phyloP scores from a whole-genome alignment of 2,113 vertebrate species.

The Coregonus clupeaformis region DNA sequence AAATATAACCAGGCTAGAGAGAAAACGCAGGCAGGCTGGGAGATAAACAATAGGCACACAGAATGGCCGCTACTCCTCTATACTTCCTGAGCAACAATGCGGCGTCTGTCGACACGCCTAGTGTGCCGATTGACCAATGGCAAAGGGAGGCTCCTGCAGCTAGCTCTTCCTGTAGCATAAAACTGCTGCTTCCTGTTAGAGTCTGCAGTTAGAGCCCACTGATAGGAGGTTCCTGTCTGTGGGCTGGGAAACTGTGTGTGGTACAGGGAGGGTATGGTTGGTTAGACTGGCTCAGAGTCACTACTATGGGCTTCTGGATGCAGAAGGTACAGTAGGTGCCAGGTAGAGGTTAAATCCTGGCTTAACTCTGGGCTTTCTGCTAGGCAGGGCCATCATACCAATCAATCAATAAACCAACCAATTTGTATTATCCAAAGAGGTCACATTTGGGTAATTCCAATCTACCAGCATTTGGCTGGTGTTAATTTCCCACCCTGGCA shows the following conservation, averaged over 20 bases:
- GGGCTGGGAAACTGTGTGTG: slow-evolving; percentile 30
- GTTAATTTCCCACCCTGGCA: too few relatives aligned
- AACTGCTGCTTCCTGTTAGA: slow-evolving; percentile 62
- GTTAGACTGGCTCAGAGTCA: neutral
- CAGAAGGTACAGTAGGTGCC: too few relatives aligned
- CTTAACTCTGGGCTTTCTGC: too few relatives aligned
- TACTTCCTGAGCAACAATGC: slow-evolving; percentile 70
- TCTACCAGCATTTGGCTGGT: too few relatives aligned
- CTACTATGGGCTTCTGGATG: too few relatives aligned
- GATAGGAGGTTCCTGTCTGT: slow-evolving; percentile 67
- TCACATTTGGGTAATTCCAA: too few relatives aligned
- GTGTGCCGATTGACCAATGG: slow-evolving; percentile 36
- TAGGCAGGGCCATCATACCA: neutral
- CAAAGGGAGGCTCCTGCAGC: slow-evolving; percentile 35
- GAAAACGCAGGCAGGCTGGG: slow-evolving; percentile 28
- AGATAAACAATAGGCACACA: slow-evolving; percentile 66
- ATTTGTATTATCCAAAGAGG: neutral
- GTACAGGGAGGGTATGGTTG: neutral
- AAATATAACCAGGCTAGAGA: slow-evolving; percentile 50
- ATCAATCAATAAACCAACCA: neutral
- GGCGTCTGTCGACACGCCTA: slow-evolving; percentile 45
- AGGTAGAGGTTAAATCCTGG: too few relatives aligned
- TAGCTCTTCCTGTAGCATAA: slow-evolving; percentile 67
- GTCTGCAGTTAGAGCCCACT: slow-evolving; percentile 31
- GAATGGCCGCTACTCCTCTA: slow-evolving; percentile 55